Conservation (phyloP, 2,888 invertebrate genomes). For the Melangyna quadrimaculata region DNA sequence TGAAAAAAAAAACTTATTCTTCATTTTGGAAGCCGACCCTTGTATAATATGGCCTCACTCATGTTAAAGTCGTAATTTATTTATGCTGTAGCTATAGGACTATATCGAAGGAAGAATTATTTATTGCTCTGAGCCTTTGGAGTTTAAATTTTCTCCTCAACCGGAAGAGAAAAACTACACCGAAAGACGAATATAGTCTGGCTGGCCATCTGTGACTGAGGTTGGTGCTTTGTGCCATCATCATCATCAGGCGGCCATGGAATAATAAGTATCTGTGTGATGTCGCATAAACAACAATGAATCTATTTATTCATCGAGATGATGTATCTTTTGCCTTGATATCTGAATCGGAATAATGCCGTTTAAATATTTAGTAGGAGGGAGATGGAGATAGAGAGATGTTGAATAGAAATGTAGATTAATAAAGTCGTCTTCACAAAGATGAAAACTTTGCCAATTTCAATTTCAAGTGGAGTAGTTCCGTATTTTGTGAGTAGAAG, state of each 20-base stretch:
- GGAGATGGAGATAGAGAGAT: neutral
- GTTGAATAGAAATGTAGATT: slow-evolving; percentile 20
- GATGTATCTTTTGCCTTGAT: slow-evolving; percentile 49
- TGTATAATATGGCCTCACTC: slow-evolving; percentile 24
- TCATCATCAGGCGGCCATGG: neutral
- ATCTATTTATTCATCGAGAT: slow-evolving; percentile 68
- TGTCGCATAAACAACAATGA: slow-evolving; percentile 71
- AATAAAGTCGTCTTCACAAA: slow-evolving; percentile 28
- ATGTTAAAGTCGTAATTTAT: slow-evolving; percentile 67
- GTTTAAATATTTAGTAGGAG: neutral
- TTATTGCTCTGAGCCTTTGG: slow-evolving; percentile 61
- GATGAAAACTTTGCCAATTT: slow-evolving; percentile 44
- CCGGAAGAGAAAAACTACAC: slow-evolving; percentile 49
- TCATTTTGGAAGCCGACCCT: slow-evolving; percentile 28
- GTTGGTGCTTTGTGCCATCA: slow-evolving; percentile 1
- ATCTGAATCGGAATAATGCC: slow-evolving; percentile 18
- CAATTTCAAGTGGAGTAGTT: slow-evolving; percentile 25
- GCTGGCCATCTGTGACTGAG: slow-evolving; percentile 63
- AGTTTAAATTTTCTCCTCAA: slow-evolving; percentile 12
- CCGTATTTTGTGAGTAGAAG: slow-evolving; percentile 12
- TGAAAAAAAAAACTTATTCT: slow-evolving; percentile 35
- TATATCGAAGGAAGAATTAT: slow-evolving; percentile 67
- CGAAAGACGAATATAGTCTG: slow-evolving; percentile 29
- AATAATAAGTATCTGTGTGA: slow-evolving; percentile 26
- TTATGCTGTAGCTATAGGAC: slow-evolving; percentile 60